These are phyloP conservation scores for Sciurus vulgaris DNA, from an alignment of 2,797 vertebrate genomes.

Conservation along the genomic window DNA sequence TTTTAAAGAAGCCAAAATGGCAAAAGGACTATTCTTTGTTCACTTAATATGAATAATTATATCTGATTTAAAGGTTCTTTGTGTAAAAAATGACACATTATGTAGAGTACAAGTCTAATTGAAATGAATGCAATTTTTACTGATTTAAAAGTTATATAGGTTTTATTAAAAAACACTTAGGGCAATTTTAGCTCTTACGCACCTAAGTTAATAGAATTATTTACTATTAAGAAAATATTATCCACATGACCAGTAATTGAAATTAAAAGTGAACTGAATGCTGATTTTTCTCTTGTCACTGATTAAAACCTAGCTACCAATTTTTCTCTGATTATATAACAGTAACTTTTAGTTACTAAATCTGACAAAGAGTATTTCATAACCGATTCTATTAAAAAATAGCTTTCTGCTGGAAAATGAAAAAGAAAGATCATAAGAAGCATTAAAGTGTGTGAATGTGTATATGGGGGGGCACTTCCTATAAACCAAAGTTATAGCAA, in stretches of 20 bases:
- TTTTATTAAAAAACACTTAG: not conserved
- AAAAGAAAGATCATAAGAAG: not conserved
- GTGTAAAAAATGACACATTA: not conserved
- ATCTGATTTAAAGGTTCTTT: conserved; percentile 5
- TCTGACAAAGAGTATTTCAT: conserved; percentile 36
- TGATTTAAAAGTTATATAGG: conserved; percentile 48
- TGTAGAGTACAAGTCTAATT: not conserved
- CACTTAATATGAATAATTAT: conserved; percentile 12
- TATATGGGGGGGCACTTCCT: not conserved
- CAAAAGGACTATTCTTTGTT: conserved; percentile 22
- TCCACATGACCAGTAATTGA: not conserved
- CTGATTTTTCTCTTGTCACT: not conserved
- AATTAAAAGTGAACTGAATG: not conserved
- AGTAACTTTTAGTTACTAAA: conserved; percentile 37
- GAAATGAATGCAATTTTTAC: conserved; percentile 59
- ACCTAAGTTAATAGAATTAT: conserved; percentile 43
- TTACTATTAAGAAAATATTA: conserved; percentile 48
- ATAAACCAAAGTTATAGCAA: not conserved
- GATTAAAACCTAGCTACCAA: not conserved
- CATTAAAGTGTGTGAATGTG: not conserved
- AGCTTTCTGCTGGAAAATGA: conserved; percentile 19
- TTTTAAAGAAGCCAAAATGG: conserved; percentile 6
- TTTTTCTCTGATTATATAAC: conserved; percentile 8
- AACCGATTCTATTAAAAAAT: conserved; percentile 24
- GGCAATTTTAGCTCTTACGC: not conserved